A percentile compares a stretch with the other conserved stretches of the same genome.
Conservation (phyloP, 2,113 vertebrate species). For the Pionites leucogaster region DNA sequence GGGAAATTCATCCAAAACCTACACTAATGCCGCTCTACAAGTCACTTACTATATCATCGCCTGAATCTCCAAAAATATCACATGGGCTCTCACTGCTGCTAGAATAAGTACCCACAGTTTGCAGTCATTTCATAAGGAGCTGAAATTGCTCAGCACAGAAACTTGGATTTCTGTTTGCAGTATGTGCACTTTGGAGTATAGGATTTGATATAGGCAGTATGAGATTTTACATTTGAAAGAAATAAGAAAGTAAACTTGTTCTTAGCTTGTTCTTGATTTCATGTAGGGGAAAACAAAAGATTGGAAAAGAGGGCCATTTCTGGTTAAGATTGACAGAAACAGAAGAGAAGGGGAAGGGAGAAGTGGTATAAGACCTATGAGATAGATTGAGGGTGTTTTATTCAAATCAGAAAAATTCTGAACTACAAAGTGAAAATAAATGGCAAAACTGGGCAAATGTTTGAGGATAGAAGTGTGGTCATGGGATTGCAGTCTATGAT, state of each 20-base stretch:
- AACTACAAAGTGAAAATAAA: neutral
- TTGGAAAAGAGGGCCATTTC: neutral
- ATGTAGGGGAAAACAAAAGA: neutral
- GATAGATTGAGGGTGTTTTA: neutral
- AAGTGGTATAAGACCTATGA: neutral
- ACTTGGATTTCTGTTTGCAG: neutral
- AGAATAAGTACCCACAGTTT: neutral
- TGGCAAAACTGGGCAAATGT: neutral
- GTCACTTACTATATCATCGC: neutral
- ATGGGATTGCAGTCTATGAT: neutral
- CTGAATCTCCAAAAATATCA: neutral
- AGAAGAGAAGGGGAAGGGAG: neutral
- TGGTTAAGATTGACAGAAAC: neutral
- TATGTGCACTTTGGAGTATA: neutral
- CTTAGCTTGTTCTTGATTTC: neutral
- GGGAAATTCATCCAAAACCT: neutral
- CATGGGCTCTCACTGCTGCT: neutral
- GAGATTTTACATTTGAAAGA: neutral
- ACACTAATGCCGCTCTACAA: neutral
- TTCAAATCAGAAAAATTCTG: neutral
- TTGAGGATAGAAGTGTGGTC: neutral
- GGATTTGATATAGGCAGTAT: neutral
- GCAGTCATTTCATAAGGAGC: neutral
- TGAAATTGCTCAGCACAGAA: neutral
- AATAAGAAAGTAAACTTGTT: neutral